Conservation (phyloP, 2,113 vertebrate species). For the Leucoraja erinaceus region DNA sequence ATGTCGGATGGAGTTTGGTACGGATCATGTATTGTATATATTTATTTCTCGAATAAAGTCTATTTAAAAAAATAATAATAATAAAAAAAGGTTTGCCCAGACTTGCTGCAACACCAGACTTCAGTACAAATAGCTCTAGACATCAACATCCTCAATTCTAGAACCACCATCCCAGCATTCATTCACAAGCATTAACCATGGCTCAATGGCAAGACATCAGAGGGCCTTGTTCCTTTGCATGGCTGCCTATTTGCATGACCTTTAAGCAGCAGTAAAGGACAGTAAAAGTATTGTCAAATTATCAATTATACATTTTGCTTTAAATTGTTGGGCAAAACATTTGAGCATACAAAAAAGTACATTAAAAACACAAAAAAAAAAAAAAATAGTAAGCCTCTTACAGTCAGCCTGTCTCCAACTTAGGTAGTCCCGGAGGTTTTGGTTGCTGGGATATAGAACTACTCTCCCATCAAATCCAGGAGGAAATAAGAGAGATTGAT, state of each 20-base stretch:
- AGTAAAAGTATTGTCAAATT: neutral
- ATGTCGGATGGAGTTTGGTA: too few species aligned
- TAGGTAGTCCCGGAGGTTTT: slow-evolving; percentile 86
- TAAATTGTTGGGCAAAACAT: neutral
- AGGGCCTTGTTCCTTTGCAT: neutral
- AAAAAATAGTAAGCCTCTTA: slow-evolving; percentile 55
- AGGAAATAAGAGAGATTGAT: slow-evolving; percentile 79
- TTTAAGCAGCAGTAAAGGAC: neutral
- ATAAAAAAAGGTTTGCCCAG: neutral
- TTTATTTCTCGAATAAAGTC: too few species aligned
- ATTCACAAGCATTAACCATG: neutral
- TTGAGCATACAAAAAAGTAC: neutral
- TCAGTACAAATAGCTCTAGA: neutral
- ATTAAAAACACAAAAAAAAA: neutral
- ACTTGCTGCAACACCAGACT: neutral
- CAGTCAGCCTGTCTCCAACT: slow-evolving; percentile 97
- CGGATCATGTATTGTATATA: too few species aligned
- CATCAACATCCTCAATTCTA: neutral
- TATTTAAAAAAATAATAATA: too few species aligned
- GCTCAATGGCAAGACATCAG: neutral
- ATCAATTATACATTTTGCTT: neutral
- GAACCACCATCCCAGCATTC: neutral
- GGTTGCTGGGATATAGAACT: slow-evolving; percentile 84
- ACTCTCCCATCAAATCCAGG: slow-evolving; percentile 92
- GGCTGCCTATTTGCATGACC: neutral